Base-by-base conservation (phyloP, 1,140 invertebrate genomes). In the Hylyphantes graminicola region DNA sequence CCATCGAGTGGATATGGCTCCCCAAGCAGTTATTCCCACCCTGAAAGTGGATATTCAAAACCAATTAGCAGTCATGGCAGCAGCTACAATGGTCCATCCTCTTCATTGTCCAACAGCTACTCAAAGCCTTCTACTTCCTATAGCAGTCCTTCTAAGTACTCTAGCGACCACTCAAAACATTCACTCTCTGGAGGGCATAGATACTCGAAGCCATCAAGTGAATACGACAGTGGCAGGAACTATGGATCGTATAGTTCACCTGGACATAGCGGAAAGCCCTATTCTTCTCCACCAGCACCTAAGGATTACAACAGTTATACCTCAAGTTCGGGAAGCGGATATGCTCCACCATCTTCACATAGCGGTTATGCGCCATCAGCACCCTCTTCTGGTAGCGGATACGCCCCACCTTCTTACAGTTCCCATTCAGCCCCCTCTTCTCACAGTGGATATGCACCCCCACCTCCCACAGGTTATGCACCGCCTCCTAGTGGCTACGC, bases 191-290 rank as follows among this genome's bases (percentile, higher is more conserved):
- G 76, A 13, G 76, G 76, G 54, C 48, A 21, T 17, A 15, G 67
- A 0, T 81, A 81, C 15, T 59, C 67, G 2, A 81, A 73, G 21
- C 79, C 78, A 4, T 72, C 79, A 9, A 57, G 79, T 21, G 68
- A 21, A 19, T 64, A 81, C 13, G 79, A 73, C 11, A 54, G 57
- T 51, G 67, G 54, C 13, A 50, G 80, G 17, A 65, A 55, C 57
- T 83, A 83, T 57, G 80, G 80, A 53, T 63, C 70, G 4, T 75
- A 74, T 13, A 75, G 55, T 11, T 55, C 78, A 19, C 35, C 79
- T 73, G n/a, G 51, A 2, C 12, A 63, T 17, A 50, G 74, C 35
- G n/a, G 57, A 6, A 78, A 78, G 50, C 76, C 76, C 13, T 50
- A 54, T 12, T 67, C 76, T 6, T 7, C 64, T 21, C 54, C 65